Evolutionary conservation across 2,113 vertebrate species (phyloP), one percentile per base, ranked within the genome.

Genomic region (Chamaea fasciata): DNA sequence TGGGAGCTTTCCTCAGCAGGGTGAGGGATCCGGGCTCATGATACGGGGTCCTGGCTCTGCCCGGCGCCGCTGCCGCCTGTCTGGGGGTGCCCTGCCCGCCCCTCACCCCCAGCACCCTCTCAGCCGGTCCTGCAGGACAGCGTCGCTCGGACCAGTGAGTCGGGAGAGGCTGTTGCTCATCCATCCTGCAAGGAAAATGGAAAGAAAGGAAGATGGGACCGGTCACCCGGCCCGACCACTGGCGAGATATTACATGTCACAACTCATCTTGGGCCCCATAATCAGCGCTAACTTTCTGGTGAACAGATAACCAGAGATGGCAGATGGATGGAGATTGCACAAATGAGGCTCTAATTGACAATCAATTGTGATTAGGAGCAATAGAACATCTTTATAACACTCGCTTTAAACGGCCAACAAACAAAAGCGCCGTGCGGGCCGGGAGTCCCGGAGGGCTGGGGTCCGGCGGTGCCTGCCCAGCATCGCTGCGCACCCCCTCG

Each of bases 341-440:
- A 98, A 97, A 98, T 97, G 97, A 98, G 97, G 89, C 97, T 97
- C 97, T 98, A 98, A 98, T 97, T 98, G 98, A 98, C 98, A 97
- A 98, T 98, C 98, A 98, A 96, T 98, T 98, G 97, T 97, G 97
- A 98, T 98, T 98, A 98, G 97, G 97, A 95, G 96, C 75, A 62
- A 96, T 95, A 94, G 96, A 96, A 97, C 86, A 81, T 98, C 97
- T 98, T 97, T 96, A 97, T 97, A 92, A 96, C 95, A 82, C 84
- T 63, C 33, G 69, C 74, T 53, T 33, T 77, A 73, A 87, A 82
- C 82, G 35, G 46, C 75, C 75, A 28, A 20, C 89, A 75, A 92
- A 95, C 92, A 93, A 94, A 95, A 92, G 79, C 53, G 23, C 68
- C 14, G 18, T 19, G 67, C 4, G 63, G 79, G 57, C 18, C 1